Conservation (phyloP, 2,113 vertebrate genomes). For the Uria lomvia region DNA sequence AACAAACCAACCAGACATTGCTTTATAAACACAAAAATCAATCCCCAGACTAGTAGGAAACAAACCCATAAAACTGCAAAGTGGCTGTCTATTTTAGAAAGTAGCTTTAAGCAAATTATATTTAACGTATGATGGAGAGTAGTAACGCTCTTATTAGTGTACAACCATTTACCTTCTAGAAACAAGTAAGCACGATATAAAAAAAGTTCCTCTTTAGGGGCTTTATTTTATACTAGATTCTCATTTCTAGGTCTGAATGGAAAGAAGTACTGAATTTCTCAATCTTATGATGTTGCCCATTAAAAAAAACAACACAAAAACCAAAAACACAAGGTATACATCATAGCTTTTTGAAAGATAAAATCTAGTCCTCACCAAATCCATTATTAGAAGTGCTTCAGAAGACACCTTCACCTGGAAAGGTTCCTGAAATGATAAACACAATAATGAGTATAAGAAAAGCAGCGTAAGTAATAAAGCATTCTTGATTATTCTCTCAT, state of each 20-base stretch:
- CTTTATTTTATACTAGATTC: conserved; percentile 46
- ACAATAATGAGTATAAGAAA: neutral
- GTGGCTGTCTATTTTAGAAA: neutral
- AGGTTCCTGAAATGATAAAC: conserved; percentile 82
- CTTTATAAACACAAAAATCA: neutral
- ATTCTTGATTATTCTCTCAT: neutral
- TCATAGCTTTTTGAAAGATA: neutral
- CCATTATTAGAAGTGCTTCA: conserved; percentile 94
- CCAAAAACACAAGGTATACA: no score
- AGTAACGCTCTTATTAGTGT: neutral
- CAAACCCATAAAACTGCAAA: neutral
- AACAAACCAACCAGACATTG: neutral
- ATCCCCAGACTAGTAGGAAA: neutral
- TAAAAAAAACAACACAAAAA: neutral
- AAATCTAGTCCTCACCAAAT: conserved; percentile 83
- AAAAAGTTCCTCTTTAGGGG: neutral
- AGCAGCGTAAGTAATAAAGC: neutral
- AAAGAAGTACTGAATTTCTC: neutral
- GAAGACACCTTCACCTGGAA: conserved; percentile 91
- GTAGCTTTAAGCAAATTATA: neutral
- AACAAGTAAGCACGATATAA: neutral
- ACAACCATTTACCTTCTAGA: neutral
- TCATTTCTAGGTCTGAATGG: conserved; percentile 10
- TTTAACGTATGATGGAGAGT: neutral
- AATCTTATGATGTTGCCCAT: neutral